Evolutionary conservation across 2,888 invertebrate species (phyloP), one percentile per base, ranked within the genome.

Genomic region (Watsonalla cultraria): DNA sequence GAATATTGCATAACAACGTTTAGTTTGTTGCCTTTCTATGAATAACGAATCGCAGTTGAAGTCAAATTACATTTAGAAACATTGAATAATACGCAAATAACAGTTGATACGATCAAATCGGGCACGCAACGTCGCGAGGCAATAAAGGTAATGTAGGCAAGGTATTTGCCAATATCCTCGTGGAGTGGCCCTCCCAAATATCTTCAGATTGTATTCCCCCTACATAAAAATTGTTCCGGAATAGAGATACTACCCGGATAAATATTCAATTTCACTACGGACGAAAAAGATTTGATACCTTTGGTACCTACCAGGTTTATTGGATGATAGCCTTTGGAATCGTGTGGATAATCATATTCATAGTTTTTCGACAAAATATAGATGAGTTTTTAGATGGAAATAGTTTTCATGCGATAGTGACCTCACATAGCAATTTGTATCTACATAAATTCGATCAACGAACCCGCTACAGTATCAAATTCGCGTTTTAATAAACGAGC

Each of bases 251-350:
- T 89, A 86, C 83, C 86, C 87, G 86, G 90, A 90, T 90, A 90
- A 90, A 90, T 90, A 90, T 90, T 90, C 90, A 90, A 90, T 90
- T 90, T 90, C 88, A 86, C 83, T 88, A 84, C 85, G 88, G 89
- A 88, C 89, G 89, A 87, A 85, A 86, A 86, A 90, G 90, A 90
- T 90, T 90, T 90, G 87, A 90, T 90, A 90, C 90, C 87, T 87
- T 82, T 82, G 83, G 82, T 88, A 86, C 83, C 78, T 83, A 84
- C 81, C 80, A 81, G 82, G 83, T 86, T 90, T 90, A 90, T 90
- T 87, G 88, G 87, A 87, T 87, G 86, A 87, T 86, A 79, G 86
- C 84, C 83, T 85, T 88, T 84, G 84, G 88, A 90, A 88, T 84
- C 82, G 84, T 80, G 79, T 84, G 85, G 88, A 89, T 89, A 90